Percentiles rank a stretch among this genome's conserved stretches.
phyloP scores from a whole-genome alignment of 92 coral and sea anemone genomes.

The Parazoanthus atlanticus region DNA sequence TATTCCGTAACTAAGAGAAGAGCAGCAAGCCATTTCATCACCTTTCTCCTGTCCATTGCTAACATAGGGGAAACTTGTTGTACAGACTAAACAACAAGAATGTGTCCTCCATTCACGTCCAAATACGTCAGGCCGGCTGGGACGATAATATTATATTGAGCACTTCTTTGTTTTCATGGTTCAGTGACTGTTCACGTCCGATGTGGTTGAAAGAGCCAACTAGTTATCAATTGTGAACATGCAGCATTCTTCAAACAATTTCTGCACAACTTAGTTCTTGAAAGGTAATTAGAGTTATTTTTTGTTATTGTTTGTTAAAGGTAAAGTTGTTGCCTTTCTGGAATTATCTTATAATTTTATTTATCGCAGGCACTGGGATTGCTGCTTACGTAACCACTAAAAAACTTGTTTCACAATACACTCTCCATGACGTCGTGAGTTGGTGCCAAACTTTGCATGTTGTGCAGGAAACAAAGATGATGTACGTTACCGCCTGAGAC shows the following conservation, averaged over 20 bases:
- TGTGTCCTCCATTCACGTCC: not conserved
- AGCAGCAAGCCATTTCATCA: not conserved
- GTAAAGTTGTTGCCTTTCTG: not conserved
- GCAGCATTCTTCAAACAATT: not conserved
- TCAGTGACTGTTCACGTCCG: not conserved
- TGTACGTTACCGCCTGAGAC: no score
- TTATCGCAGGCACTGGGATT: not conserved
- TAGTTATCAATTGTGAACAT: not conserved
- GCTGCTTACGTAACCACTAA: not conserved
- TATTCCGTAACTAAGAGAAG: not conserved
- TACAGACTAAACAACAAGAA: not conserved
- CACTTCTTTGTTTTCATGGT: constrained; percentile 15
- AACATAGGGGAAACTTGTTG: not conserved
- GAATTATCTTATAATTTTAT: not conserved
- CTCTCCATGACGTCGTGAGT: not conserved
- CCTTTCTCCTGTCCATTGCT: not conserved
- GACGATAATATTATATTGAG: constrained; percentile 3
- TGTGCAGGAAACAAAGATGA: not conserved
- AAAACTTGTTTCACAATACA: constrained; percentile 5
- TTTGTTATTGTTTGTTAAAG: not conserved
- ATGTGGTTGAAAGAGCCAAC: not conserved
- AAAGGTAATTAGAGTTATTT: not conserved
- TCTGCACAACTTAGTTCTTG: no score
- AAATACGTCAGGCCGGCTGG: not conserved
- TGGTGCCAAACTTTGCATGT: not conserved